Evolutionary conservation across 2,888 invertebrate genomes (phyloP), one percentile per base, ranked within the genome.

Genomic region (Ormyrus nitidulus): DNA sequence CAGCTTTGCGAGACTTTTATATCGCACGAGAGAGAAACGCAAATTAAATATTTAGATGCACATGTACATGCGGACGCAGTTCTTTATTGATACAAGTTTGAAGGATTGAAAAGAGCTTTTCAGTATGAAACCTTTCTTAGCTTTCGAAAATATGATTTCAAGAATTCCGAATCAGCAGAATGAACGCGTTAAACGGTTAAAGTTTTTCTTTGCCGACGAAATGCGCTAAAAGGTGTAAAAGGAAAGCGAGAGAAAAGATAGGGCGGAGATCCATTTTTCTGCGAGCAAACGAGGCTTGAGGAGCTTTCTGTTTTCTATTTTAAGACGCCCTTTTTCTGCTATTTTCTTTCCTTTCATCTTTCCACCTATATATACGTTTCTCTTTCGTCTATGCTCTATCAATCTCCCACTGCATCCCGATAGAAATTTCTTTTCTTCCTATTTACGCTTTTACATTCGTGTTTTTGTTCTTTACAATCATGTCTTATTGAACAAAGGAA

Each of bases 261-360:
- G 58, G 53, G 61, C 51, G 54, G 34, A 62, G 48, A 69, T 79
- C 73, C 61, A 69, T 73, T 79, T 79, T 79, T 73, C 68, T 68
- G 53, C 48, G 65, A 64, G 54, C 49, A 79, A 79, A 79, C 73
- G 79, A 73, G 68, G 13, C 71, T 72, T 9, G 51, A 62, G 62
- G n/a, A 79, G 68, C 62, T 73, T 73, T 73, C 73, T 77, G 51
- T 77, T 51, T 77, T 53, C 71, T 66, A 72, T 59, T 66, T 59
- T 56, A 64, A 49, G 46, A 51, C 56, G 56, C 34, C n/a, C 44
- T 65, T 19, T 65, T 65, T 34, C 65, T 44, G 48, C 53, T 19
- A 49, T 46, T 44, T 62, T 62, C 48, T 61, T 49, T 65, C 49
- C 44, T 48, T 58, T 58, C 58, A 71, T 54, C 48, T 62, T 34